phyloP scores from a whole-genome alignment of 2,113 vertebrate species.

The Salvelinus alpinus region DNA sequence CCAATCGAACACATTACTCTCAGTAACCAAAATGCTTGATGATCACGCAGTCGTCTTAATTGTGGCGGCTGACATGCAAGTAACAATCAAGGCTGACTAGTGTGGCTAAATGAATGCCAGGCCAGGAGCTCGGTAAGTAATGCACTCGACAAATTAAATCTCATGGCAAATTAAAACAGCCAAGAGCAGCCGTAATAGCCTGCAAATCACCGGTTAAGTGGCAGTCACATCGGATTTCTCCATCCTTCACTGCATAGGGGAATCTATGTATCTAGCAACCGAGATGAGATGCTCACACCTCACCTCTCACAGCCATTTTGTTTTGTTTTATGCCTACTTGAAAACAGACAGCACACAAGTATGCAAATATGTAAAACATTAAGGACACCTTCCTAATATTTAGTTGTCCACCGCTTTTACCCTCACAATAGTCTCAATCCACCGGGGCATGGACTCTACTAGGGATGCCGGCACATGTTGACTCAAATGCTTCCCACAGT shows the following conservation, averaged over 20 bases:
- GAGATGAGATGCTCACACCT: neutral
- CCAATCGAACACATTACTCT: too few species aligned
- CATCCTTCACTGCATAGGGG: slow-evolving; percentile 22
- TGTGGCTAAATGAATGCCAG: slow-evolving; percentile 46
- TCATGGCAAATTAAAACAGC: slow-evolving; percentile 61
- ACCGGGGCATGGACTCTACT: too few species aligned
- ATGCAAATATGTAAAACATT: too few species aligned
- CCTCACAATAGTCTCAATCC: too few species aligned
- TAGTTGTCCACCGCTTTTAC: too few species aligned
- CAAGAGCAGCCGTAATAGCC: slow-evolving; percentile 47
- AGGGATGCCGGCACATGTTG: too few species aligned
- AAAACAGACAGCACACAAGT: neutral
- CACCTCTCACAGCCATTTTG: too few species aligned
- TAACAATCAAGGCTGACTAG: slow-evolving; percentile 43
- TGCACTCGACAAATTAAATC: slow-evolving; percentile 57
- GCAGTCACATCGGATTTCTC: slow-evolving; percentile 62
- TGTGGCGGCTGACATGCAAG: slow-evolving; percentile 25
- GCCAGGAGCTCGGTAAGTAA: slow-evolving; percentile 44
- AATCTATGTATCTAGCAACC: slow-evolving; percentile 8
- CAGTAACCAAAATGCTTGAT: neutral
- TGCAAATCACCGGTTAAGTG: slow-evolving; percentile 63
- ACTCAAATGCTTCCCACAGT: too few species aligned
- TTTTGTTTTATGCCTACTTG: neutral
- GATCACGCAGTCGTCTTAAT: slow-evolving; percentile 12
- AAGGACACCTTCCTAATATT: too few species aligned